These are phyloP conservation scores for Calameuta pallipes DNA, from an alignment of 2,888 invertebrate species.

Conservation along the genomic window DNA sequence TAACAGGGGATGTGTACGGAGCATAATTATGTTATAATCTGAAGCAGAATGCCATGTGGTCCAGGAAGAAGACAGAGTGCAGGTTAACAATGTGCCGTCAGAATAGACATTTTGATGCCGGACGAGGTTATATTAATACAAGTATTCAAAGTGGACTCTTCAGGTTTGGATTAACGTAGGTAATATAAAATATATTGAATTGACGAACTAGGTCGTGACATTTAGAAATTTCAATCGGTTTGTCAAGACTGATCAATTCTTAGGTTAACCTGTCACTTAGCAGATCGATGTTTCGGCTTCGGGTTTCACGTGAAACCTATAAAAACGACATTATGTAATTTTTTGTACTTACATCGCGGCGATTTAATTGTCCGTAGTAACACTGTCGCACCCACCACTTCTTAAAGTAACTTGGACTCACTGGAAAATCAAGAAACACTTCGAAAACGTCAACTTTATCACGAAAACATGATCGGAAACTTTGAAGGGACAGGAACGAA, in stretches of 20 bases:
- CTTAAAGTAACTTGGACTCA: conserved; percentile 18
- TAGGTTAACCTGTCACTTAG: conserved; percentile 37
- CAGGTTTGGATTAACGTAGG: not conserved
- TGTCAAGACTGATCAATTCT: not conserved
- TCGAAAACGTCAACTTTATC: conserved; percentile 34
- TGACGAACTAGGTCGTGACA: not conserved
- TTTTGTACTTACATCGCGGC: conserved; percentile 26
- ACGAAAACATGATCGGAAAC: conserved; percentile 39
- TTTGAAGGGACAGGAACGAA: conserved; percentile 37
- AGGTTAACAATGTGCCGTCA: not conserved
- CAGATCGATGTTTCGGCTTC: conserved; percentile 25
- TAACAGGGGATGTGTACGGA: not conserved
- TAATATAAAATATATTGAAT: not conserved
- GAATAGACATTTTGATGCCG: not conserved
- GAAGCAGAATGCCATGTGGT: not conserved
- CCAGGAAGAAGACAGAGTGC: not conserved
- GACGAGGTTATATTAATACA: not conserved
- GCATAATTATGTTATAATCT: not conserved
- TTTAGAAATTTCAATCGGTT: not conserved
- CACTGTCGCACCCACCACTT: conserved; percentile 23
- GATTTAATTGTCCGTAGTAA: not conserved
- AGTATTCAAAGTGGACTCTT: not conserved
- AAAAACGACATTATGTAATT: conserved; percentile 25
- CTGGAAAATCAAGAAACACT: conserved; percentile 26
- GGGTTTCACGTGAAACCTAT: conserved; percentile 20